phyloP scores from a whole-genome alignment of 2,888 invertebrate species.

The Tenthredo mesomela region DNA sequence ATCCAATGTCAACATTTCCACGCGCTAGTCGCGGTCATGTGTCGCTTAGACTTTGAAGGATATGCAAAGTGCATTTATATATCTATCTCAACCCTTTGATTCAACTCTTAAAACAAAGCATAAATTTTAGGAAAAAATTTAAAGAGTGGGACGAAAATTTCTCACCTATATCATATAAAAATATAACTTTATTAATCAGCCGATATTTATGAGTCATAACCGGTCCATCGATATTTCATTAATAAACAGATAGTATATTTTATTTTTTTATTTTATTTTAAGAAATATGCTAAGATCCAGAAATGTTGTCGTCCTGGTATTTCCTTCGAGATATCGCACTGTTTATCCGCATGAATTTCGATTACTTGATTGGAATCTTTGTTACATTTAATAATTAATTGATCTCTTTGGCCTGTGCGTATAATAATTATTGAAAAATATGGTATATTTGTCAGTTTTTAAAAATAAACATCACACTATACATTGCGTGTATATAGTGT shows the following conservation, averaged over 20 bases:
- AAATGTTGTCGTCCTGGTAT: neutral
- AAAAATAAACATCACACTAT: constrained; percentile 2
- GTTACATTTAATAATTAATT: neutral
- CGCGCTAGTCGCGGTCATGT: neutral
- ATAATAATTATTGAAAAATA: too few relatives aligned
- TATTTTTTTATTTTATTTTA: too few relatives aligned
- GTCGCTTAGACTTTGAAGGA: neutral
- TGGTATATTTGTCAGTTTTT: neutral
- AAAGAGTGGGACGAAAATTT: neutral
- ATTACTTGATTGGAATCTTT: neutral
- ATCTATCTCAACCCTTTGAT: neutral
- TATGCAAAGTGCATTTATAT: neutral
- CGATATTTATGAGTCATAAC: neutral
- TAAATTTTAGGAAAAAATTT: neutral
- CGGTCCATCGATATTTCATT: neutral
- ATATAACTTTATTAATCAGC: neutral
- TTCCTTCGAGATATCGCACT: neutral
- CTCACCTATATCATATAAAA: neutral
- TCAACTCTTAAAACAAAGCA: neutral
- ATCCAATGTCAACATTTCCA: constrained; percentile 43
- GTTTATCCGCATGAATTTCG: neutral
- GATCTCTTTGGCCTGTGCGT: neutral
- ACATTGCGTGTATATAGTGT: neutral
- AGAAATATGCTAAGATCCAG: neutral
- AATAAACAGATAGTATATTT: neutral